These are phyloP conservation scores for Drosophila ananassae DNA, from an alignment of 1,140 invertebrate species.

Conservation along the genomic window DNA sequence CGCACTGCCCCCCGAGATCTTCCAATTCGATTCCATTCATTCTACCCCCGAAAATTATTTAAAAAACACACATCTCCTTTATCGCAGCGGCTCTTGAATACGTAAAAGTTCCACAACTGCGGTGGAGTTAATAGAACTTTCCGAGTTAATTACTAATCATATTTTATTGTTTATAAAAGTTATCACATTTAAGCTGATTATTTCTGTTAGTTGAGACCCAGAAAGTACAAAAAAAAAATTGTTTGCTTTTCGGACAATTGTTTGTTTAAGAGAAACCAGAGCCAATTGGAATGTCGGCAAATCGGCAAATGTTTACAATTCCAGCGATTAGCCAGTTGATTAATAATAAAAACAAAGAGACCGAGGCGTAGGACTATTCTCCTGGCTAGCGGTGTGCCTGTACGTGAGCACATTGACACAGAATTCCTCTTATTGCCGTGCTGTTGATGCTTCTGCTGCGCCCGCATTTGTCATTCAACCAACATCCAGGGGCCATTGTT, in stretches of 20 bases:
- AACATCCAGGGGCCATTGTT: slow-evolving; percentile 40
- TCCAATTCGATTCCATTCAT: slow-evolving; percentile 3
- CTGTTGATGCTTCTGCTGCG: slow-evolving; percentile 37
- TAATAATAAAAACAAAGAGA: not conserved
- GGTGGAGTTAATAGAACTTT: not conserved
- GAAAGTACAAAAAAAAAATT: too few species aligned
- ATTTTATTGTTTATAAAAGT: too few species aligned
- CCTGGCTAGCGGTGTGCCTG: not conserved
- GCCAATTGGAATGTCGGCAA: too few species aligned
- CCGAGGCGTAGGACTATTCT: not conserved
- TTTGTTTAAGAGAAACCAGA: too few species aligned
- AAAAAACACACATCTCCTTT: slow-evolving; percentile 43
- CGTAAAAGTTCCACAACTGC: not conserved
- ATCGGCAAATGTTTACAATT: too few species aligned
- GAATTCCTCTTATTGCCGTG: slow-evolving; percentile 51
- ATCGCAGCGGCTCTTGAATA: not conserved
- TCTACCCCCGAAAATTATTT: slow-evolving; percentile 26
- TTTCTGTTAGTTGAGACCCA: too few species aligned
- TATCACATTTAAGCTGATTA: too few species aligned
- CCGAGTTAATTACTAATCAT: not conserved
- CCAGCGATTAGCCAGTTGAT: not conserved
- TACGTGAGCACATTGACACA: slow-evolving; percentile 58
- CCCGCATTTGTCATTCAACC: slow-evolving; percentile 53
- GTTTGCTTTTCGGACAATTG: too few species aligned
- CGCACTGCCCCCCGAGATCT: slow-evolving; percentile 14